phyloP scores from a whole-genome alignment of 2,797 vertebrate genomes.

The Dendrocincla fuliginosa region DNA sequence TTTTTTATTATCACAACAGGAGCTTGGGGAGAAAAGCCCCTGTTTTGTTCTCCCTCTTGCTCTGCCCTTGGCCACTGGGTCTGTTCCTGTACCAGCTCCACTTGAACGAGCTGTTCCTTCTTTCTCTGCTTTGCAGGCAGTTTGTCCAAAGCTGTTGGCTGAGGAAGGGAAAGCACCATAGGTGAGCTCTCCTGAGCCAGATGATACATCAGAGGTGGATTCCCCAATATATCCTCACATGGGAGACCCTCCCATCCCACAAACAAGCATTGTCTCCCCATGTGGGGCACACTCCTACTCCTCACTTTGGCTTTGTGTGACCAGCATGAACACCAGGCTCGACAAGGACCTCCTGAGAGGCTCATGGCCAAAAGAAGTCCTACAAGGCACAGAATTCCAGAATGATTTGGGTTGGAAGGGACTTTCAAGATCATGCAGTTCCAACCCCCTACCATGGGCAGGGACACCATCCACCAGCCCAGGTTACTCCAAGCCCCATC shows the following conservation, averaged over 20 bases:
- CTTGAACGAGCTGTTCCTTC: background rate
- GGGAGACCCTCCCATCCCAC: background rate
- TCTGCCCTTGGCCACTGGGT: background rate
- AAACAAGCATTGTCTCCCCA: background rate
- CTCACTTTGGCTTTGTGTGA: background rate
- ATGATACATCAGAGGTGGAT: background rate
- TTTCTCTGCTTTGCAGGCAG: background rate
- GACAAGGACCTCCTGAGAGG: background rate
- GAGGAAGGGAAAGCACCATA: background rate
- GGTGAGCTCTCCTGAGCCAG: background rate
- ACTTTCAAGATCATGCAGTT: background rate
- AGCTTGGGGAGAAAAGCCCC: background rate
- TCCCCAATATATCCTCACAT: fast-evolving
- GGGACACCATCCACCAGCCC: fast-evolving
- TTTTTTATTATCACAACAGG: background rate
- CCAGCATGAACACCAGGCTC: background rate
- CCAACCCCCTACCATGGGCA: background rate
- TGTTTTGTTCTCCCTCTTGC: background rate
- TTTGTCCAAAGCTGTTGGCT: background rate
- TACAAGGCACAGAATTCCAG: background rate
- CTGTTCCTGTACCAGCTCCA: background rate
- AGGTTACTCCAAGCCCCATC: background rate
- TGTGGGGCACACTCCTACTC: background rate
- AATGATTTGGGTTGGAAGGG: background rate
- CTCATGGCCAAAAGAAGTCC: background rate